These are phyloP conservation scores for Tragelaphus oryx DNA, from an alignment of 2,797 vertebrate genomes.

Conservation along the genomic window DNA sequence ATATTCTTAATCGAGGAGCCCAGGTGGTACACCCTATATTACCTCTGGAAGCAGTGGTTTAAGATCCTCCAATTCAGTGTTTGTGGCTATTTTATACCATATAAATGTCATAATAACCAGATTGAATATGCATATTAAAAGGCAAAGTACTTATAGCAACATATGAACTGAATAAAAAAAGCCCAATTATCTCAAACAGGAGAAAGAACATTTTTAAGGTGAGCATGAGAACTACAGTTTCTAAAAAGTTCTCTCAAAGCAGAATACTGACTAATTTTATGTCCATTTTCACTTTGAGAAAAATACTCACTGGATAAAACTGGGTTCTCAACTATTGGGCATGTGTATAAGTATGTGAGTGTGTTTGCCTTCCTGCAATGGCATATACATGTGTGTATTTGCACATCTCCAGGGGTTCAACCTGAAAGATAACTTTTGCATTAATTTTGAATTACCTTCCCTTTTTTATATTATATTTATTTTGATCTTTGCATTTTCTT, in stretches of 20 bases:
- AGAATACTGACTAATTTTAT: not conserved
- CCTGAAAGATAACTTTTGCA: not conserved
- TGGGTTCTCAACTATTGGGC: not conserved
- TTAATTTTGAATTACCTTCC: not conserved
- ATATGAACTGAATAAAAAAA: accelerated
- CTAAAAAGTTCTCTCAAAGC: not conserved
- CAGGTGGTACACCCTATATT: no score
- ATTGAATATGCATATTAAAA: not conserved
- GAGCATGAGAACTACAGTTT: not conserved
- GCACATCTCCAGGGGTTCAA: not conserved
- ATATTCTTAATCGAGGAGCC: no score
- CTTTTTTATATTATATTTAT: not conserved
- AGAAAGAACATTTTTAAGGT: not conserved
- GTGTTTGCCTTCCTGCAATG: not conserved
- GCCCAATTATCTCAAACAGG: not conserved
- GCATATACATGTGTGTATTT: not conserved
- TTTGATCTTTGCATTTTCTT: not conserved
- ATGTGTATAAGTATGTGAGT: not conserved
- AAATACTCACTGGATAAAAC: not conserved
- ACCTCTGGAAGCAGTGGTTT: no score
- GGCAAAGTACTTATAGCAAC: not conserved
- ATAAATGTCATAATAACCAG: not conserved
- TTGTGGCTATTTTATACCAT: not conserved
- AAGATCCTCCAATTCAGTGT: no score
- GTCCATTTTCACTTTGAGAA: not conserved